Base-by-base conservation (phyloP, 2,888 invertebrate species). In the Caenorhabditis becei region DNA sequence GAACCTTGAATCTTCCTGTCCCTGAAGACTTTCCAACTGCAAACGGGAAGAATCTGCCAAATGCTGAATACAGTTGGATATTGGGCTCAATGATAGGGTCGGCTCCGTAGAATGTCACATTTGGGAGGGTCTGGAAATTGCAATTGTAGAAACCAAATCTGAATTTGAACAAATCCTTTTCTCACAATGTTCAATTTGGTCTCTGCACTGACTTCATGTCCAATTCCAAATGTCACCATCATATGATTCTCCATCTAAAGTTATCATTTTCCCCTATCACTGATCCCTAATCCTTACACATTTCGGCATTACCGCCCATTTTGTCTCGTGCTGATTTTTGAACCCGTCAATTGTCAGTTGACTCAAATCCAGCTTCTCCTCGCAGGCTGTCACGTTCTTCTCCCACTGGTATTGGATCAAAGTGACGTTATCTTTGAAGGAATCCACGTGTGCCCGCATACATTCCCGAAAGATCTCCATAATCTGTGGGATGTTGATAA, bases 11-110 rank as follows among this genome's bases (percentile, higher is more conserved):
- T 2, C 23, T 58, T 5, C 32, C 44, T 26, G 67, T 65, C 16
- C 79, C 79, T 0, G 81, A 41, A 8, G 63, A 7, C 16, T 23
- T 59, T 5, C 78, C 74, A 28, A 83, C 62, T 24, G 83, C 83
- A 24, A 81, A 81, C 14, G 79, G 79, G 62, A 77, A 78, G 62
- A 69, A 81, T 26, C 51, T 58, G 7, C 81, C 81, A 47, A 81
- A 66, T 14, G 53, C 58, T 20, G 78, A 59, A 58, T 81, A 83
- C 26, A 81, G 35, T 41, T 72, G 59, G 23, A 59, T 26, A 47
- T 83, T 83, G 14, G 71, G 66, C 51, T 77, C 78, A 23, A 67
- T 74, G 7, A 83, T 83, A 23, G 83, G 83, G 28, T 83, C 83
- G 11, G 79, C 83, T 26, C 83, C 81, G 32, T 66, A 65, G 59